Evolutionary conservation across 2,888 invertebrate species (phyloP).

Genomic region (Cybosia mesomella): DNA sequence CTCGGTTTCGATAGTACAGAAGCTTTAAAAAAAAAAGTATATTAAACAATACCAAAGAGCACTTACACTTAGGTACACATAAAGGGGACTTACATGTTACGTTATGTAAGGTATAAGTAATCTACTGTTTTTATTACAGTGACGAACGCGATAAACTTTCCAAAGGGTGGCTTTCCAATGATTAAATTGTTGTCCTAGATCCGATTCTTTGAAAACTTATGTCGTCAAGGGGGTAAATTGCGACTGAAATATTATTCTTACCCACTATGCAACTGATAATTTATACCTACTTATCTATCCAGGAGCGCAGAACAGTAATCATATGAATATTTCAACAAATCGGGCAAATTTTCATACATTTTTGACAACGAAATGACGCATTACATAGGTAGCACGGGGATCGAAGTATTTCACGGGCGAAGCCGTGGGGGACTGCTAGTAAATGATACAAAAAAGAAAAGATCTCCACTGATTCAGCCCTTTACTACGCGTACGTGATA

Average conservation of each 20-base stretch:
- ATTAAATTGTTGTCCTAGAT: conserved; percentile 1
- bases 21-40: conserved; percentile 59
- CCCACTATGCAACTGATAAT: not conserved
- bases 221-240: not conserved
- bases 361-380: too few relatives aligned
- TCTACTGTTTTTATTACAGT: not conserved
- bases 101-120: not conserved
- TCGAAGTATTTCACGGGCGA: too few relatives aligned
- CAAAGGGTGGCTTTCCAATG: not conserved
- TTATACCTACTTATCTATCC: too few relatives aligned
- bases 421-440: too few relatives aligned
- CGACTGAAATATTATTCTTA: not conserved
- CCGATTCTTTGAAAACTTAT: not conserved
- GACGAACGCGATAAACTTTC: not conserved
- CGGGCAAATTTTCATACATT: too few relatives aligned
- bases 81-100: not conserved
- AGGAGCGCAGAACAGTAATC: too few relatives aligned
- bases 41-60: not conserved
- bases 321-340: too few relatives aligned
- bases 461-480: too few relatives aligned
- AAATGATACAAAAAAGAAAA: too few relatives aligned
- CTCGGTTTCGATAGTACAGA: conserved; percentile 78
- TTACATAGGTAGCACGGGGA: too few relatives aligned
- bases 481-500: too few relatives aligned
- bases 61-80: not conserved